Base-by-base conservation (phyloP, 2,797 vertebrate genomes). In the Gila robusta region DNA sequence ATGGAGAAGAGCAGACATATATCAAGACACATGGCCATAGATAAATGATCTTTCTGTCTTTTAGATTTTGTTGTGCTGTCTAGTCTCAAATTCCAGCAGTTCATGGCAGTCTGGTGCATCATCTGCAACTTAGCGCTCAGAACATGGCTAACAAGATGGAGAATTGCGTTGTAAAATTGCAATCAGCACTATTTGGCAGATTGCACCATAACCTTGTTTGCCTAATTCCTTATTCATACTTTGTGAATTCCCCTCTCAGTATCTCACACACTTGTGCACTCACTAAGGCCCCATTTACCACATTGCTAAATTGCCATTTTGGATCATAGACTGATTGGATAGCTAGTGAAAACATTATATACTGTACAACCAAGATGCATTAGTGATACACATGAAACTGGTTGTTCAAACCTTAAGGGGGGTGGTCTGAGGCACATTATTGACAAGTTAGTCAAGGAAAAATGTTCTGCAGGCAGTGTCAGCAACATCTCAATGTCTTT, bases 201-300 rank as follows among this genome's bases (percentile, higher is more conserved):
- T 79, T 79, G 39, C 59, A 64, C 39, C 39, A 79, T 44, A 64
- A 47, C 37, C 56, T 28, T 79, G 77, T 64, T 64, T 79, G 59
- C 56, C n/a, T 79, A 64, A 79, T 79, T 79, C 56, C 39, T 79
- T 79, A 64, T 64, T 79, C 77, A 64, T 79, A 28, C 37, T 44
- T 41, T 64, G 77, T 32, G 39, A 79, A 47, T 64, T 64, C 9
- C 39, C 39, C 10, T 79, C n/a, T 44, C 56, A 79, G 77, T 28
- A 47, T 66, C 28, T 66, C 12, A 67, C 78, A n/a, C 78, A 67
- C 62, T 67, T 67, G 41, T 35, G 41, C 17, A 80, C 26, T 66
- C 62, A 32, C 62, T 67, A 67, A 80, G 62, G 62, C 62, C 62
- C 28, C 6, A 49, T 66, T 80, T 80, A 67, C 11, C 56, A 16